Base-by-base conservation (phyloP, 2,797 vertebrate genomes). In the Brotogeris chrysoptera region DNA sequence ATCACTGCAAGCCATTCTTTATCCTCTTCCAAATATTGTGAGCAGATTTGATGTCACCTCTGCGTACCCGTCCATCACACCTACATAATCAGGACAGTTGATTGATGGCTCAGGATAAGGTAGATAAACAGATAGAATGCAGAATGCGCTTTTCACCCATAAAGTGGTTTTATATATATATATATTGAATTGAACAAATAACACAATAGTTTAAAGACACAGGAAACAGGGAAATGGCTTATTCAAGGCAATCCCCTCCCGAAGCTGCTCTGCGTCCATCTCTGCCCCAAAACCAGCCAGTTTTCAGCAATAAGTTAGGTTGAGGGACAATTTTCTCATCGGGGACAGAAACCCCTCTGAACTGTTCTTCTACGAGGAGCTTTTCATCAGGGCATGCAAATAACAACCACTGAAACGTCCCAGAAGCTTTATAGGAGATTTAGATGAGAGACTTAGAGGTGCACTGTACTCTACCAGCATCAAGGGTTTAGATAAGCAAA, bases 11-110 rank as follows among this genome's bases (percentile, higher is more conserved):
- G 59, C 39, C 76, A 30, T 46, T 80, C 80, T 13, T 84, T 60
- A 87, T 65, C 15, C 41, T 17, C 20, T 46, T 36, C 61, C n/a
- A 49, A 71, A 76, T 53, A 63, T 60, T 60, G 79, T 55, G 64
- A 80, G 57, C 41, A 38, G 78, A 76, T 59, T 34, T 24, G 78
- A 60, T 84, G 82, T 86, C 92, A 90, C 78, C 60, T 63, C 86
- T 9, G 3, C 4, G 0, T 41, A 53, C 53, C 60, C 2, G 1
- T 77, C 92, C 71, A 92, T 92, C 92, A 90, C 60, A 74, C 66
- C 80, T 43, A 36, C 72, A 57, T 12, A 50, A 70, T 66, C 68
- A 74, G 57, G 63, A 71, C 57, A 41, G 72, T 8, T 91, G 93
- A 91, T 15, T 79, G 93, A 81, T 52, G 1, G 80, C 61, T 69